Percentiles rank a stretch among this genome's conserved stretches.
These are phyloP conservation scores for Eumeta japonica DNA, from an alignment of 1,140 invertebrate species.

Conservation along the genomic window DNA sequence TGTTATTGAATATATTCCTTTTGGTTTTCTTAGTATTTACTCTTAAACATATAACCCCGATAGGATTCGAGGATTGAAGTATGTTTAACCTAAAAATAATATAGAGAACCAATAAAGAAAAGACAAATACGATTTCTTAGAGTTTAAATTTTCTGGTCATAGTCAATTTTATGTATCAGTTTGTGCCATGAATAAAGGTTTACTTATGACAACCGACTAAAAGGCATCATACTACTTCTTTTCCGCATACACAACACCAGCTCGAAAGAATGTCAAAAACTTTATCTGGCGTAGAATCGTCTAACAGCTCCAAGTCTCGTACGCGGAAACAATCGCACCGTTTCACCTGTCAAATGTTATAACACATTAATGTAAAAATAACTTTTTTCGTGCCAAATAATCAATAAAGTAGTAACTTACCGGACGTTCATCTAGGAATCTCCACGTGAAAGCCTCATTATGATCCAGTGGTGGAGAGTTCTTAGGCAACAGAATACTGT, in stretches of 20 bases:
- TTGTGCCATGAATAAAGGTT: too few relatives aligned
- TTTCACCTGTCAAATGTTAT: conserved; percentile 24
- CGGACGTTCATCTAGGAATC: conserved; percentile 35
- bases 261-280: conserved; percentile 41
- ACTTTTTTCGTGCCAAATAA: neutral
- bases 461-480: conserved; percentile 28
- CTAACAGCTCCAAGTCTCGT: conserved; percentile 36
- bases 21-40: too few relatives aligned
- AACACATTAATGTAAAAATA: neutral
- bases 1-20: too few relatives aligned
- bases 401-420: conserved; percentile 16
- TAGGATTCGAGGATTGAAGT: too few relatives aligned
- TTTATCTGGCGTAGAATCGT: conserved; percentile 44
- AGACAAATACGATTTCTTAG: too few relatives aligned
- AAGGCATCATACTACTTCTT: conserved; percentile 25
- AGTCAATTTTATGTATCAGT: too few relatives aligned
- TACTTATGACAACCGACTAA: too few relatives aligned
- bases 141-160: too few relatives aligned
- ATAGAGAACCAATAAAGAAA: too few relatives aligned
- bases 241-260: conserved; percentile 46
- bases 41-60: too few relatives aligned
- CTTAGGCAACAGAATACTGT: conserved; percentile 35
- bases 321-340: conserved; percentile 48
- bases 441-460: conserved; percentile 32
- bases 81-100: too few relatives aligned